Percentiles rank a stretch among this genome's conserved stretches.
phyloP scores from a whole-genome alignment of 2,888 invertebrate species.

The Iselma pallidipennis region DNA sequence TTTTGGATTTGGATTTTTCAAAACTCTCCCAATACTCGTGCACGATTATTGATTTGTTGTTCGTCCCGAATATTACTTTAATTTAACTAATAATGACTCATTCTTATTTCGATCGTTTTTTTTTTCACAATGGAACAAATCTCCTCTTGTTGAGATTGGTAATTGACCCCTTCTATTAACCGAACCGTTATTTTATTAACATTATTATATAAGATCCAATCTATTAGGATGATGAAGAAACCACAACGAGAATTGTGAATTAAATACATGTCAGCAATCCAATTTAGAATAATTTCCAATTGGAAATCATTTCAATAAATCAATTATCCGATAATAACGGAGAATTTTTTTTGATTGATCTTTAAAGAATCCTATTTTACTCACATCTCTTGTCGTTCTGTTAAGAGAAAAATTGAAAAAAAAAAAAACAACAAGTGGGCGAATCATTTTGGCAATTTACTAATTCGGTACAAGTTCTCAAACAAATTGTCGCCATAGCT shows the following conservation, averaged over 20 bases:
- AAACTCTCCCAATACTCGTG: not conserved
- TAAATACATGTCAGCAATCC: not conserved
- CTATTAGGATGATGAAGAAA: not conserved
- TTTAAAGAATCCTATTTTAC: too few species aligned
- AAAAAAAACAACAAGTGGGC: not conserved
- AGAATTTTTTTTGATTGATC: too few species aligned
- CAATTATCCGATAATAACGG: not conserved
- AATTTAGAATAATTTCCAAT: not conserved
- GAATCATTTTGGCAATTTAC: not conserved
- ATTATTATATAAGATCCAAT: conserved; percentile 32
- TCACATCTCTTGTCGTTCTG: too few species aligned
- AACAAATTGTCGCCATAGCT: not conserved
- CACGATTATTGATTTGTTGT: conserved; percentile 24
- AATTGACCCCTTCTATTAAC: conserved; percentile 41
- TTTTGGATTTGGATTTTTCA: too few species aligned
- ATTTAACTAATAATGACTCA: conserved; percentile 32
- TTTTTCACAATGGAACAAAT: conserved; percentile 40
- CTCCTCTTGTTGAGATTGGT: conserved; percentile 43
- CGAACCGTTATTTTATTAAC: conserved; percentile 40
- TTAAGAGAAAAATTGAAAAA: not conserved
- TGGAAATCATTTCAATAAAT: not conserved
- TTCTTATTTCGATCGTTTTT: conserved; percentile 32
- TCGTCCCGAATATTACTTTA: conserved; percentile 14
- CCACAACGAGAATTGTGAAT: not conserved
- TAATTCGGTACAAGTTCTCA: not conserved